phyloP scores from a whole-genome alignment of 1,140 invertebrate species.

The Heliconius congener region DNA sequence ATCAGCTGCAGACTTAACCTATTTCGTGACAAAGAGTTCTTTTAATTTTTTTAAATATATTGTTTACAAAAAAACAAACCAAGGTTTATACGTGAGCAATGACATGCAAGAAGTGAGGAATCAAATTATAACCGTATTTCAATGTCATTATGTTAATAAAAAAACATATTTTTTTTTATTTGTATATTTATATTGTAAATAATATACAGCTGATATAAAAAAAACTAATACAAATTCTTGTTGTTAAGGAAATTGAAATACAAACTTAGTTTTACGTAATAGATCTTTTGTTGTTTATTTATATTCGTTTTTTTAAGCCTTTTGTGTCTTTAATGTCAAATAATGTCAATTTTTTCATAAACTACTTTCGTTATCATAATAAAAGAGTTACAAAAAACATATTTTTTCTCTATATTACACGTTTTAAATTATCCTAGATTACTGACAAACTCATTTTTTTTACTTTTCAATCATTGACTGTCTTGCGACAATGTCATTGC shows the following conservation, averaged over 20 bases:
- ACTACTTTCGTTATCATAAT: too few relatives aligned
- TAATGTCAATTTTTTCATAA: too few relatives aligned
- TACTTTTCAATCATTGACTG: too few relatives aligned
- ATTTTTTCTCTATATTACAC: too few relatives aligned
- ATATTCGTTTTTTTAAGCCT: too few relatives aligned
- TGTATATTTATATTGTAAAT: background rate
- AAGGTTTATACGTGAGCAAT: conserved; percentile 22
- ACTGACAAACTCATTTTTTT: too few relatives aligned
- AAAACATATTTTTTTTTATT: background rate
- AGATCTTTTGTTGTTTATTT: too few relatives aligned
- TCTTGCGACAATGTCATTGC: too few relatives aligned
- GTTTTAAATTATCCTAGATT: too few relatives aligned
- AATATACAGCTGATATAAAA: background rate
- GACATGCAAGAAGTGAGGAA: conserved; percentile 19
- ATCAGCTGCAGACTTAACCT: conserved; percentile 38
- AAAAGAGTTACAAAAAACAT: too few relatives aligned
- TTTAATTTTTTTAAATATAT: conserved; percentile 8
- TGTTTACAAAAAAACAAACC: conserved; percentile 28
- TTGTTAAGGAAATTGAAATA: background rate
- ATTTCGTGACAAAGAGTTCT: conserved; percentile 39
- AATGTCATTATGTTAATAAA: conserved; percentile 7
- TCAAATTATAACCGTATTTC: conserved; percentile 11
- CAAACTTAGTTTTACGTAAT: too few relatives aligned
- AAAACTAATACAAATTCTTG: background rate
- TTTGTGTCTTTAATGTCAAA: too few relatives aligned